Conservation (phyloP, 2,113 vertebrate species). For the Triplophysa siluroides region DNA sequence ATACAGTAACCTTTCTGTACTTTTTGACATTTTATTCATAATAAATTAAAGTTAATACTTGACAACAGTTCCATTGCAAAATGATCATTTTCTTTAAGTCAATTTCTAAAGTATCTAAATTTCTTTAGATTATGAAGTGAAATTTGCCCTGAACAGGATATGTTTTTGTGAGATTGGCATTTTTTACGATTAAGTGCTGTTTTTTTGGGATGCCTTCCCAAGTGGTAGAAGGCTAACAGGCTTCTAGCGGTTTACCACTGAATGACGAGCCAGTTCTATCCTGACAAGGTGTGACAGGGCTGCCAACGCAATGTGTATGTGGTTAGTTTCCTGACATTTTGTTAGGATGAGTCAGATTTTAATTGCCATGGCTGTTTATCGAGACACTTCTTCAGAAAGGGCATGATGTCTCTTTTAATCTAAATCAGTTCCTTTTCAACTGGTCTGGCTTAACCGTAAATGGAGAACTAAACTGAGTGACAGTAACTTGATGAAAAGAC, state of each 20-base stretch:
- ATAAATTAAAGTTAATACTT: no score
- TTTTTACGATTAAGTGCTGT: no score
- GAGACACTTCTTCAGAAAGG: background rate
- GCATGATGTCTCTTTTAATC: background rate
- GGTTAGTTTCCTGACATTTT: background rate
- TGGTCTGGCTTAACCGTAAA: background rate
- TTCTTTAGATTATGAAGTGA: no score
- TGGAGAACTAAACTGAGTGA: background rate
- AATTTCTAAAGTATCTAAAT: no score
- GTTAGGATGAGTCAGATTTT: constrained; percentile 16
- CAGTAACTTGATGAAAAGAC: background rate
- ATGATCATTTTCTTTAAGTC: no score
- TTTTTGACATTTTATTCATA: background rate
- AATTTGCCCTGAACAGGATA: no score
- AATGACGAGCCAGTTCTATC: background rate
- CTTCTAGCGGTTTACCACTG: background rate
- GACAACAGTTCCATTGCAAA: no score
- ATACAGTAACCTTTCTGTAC: no score
- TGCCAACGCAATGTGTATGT: background rate
- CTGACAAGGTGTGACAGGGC: constrained; percentile 39
- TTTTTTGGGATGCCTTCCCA: constrained; percentile 2
- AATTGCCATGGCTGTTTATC: background rate
- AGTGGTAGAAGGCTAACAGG: background rate
- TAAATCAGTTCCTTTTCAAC: background rate
- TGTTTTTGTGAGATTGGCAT: no score